Percentiles rank a stretch among this genome's conserved stretches.
These are phyloP conservation scores for Melinaea menophilus DNA, from an alignment of 2,888 invertebrate genomes.

Conservation along the genomic window DNA sequence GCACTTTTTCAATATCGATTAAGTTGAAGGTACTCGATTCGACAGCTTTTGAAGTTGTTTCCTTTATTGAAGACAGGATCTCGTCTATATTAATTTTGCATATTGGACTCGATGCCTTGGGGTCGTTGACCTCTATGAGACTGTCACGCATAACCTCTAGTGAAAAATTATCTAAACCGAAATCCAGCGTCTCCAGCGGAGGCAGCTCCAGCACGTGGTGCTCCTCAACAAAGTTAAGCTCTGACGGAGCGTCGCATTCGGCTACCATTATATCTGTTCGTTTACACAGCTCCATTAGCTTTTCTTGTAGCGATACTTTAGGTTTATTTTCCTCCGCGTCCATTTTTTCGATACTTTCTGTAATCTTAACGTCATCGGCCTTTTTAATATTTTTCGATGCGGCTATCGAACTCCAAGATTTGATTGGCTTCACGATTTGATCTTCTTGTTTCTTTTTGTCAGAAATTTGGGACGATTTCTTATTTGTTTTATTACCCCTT, in stretches of 20 bases:
- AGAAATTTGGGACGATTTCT: slow-evolving; percentile 55
- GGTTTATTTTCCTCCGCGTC: slow-evolving; percentile 31
- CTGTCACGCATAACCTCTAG: slow-evolving; percentile 70
- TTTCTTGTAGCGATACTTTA: slow-evolving; percentile 60
- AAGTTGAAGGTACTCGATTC: slow-evolving; percentile 65
- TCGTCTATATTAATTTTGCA: slow-evolving; percentile 71
- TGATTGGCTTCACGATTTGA: slow-evolving; percentile 51
- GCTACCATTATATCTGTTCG: slow-evolving; percentile 72
- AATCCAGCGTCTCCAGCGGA: slow-evolving; percentile 62
- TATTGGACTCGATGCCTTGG: slow-evolving; percentile 61
- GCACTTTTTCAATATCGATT: slow-evolving; percentile 66
- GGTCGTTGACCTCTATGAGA: slow-evolving; percentile 57
- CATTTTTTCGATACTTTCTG: slow-evolving; percentile 29
- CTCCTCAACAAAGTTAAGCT: slow-evolving; percentile 69
- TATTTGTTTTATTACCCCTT: slow-evolving; percentile 54
- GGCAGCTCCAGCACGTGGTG: slow-evolving; percentile 67
- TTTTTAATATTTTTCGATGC: slow-evolving; percentile 55
- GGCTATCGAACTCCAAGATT: slow-evolving; percentile 77
- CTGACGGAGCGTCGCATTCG: slow-evolving; percentile 66
- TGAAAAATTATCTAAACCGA: slow-evolving; percentile 67
- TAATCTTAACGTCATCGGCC: slow-evolving; percentile 34
- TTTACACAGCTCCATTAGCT: slow-evolving; percentile 65
- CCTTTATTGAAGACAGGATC: slow-evolving; percentile 66
- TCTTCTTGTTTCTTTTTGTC: slow-evolving; percentile 40
- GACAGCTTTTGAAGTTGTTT: slow-evolving; percentile 53